Percentiles rank a stretch among this genome's conserved stretches.
Evolutionary conservation across 2,797 vertebrate genomes (phyloP).

Genomic region (Setipinna tenuifilis): DNA sequence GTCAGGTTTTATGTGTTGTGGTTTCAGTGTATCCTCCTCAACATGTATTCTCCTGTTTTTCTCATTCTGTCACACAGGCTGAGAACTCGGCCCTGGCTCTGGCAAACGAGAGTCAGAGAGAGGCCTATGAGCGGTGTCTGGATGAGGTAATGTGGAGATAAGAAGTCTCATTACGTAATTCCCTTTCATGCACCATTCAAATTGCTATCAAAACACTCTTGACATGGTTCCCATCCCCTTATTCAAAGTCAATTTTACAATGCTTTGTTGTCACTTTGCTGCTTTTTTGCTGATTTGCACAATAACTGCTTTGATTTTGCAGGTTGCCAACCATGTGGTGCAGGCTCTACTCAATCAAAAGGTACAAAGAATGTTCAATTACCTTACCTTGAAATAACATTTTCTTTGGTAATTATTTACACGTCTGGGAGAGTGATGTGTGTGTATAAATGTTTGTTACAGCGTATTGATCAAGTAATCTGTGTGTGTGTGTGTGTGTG

Average conservation of each 20-base stretch:
- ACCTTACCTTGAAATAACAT: neutral
- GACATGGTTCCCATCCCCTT: neutral
- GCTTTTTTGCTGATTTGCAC: too few species aligned
- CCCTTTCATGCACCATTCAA: too few species aligned
- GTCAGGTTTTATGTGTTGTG: too few species aligned
- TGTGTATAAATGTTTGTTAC: neutral
- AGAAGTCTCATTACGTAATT: neutral
- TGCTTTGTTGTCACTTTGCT: neutral
- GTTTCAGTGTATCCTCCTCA: neutral
- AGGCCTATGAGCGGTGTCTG: conserved; percentile 82
- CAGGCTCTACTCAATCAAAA: conserved; percentile 79
- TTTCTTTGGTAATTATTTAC: neutral
- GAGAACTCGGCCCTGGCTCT: conserved; percentile 80
- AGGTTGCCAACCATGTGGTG: conserved; percentile 85
- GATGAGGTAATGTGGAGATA: conserved; percentile 72
- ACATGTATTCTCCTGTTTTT: neutral
- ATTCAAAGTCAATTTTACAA: neutral
- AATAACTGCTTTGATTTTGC: neutral
- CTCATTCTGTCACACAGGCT: conserved; percentile 58
- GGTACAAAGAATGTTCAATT: conserved; percentile 51
- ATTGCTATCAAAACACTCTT: neutral
- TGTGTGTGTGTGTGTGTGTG: conserved; percentile 40
- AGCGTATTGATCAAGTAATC: neutral
- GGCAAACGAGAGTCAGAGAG: conserved; percentile 83
- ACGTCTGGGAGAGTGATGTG: neutral